phyloP scores from a whole-genome alignment of 1,140 invertebrate genomes.

The Linepithema humile region DNA sequence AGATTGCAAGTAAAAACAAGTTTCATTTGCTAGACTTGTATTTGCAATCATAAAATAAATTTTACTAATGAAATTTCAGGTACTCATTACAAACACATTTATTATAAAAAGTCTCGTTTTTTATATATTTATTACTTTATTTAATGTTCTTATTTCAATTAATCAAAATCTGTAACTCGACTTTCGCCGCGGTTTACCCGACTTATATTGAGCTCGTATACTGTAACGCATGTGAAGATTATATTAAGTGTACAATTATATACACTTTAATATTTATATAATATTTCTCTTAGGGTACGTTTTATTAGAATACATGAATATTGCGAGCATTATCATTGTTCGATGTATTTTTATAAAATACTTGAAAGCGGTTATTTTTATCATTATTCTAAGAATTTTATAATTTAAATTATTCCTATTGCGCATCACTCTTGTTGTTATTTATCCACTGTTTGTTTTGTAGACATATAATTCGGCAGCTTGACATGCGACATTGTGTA shows the following conservation, averaged over 20 bases:
- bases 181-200: not conserved
- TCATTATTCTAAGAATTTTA: not conserved
- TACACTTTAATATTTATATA: conserved; percentile 10
- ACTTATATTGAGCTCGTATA: not conserved
- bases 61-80: not conserved
- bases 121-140: conserved; percentile 39
- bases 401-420: not conserved
- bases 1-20: not conserved
- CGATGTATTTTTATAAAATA: conserved; percentile 26
- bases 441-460: not conserved
- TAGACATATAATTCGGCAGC: not conserved
- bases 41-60: conserved; percentile 22
- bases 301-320: conserved; percentile 3
- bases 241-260: conserved; percentile 8
- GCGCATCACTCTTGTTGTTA: not conserved
- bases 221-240: not conserved
- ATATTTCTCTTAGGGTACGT: not conserved
- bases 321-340: not conserved
- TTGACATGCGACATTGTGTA: too few species aligned
- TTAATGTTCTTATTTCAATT: conserved; percentile 43
- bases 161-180: conserved; percentile 36
- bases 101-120: conserved; percentile 10
- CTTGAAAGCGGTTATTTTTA: not conserved
- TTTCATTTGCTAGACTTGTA: not conserved
- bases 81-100: conserved; percentile 3